phyloP scores from a whole-genome alignment of 2,797 vertebrate genomes.

The Poeciliopsis infans region DNA sequence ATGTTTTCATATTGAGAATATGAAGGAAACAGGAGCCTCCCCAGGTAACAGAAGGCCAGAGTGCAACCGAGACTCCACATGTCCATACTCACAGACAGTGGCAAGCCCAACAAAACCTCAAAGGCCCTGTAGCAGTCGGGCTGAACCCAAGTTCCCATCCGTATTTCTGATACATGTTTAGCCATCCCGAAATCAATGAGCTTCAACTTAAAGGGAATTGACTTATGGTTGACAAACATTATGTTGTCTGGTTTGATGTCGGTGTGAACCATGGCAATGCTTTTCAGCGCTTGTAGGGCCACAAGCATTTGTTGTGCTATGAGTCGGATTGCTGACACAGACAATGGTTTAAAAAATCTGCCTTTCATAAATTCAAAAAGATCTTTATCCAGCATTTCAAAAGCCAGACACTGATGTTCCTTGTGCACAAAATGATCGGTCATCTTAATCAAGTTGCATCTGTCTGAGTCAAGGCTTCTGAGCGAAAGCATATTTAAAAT shows the following conservation, averaged over 20 bases:
- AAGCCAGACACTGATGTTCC: background rate
- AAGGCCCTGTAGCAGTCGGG: background rate
- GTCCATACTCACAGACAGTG: background rate
- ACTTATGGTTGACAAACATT: background rate
- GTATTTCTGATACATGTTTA: background rate
- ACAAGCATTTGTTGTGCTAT: background rate
- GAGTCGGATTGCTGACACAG: background rate
- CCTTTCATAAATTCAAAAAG: background rate
- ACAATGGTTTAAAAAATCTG: background rate
- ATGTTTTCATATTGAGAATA: background rate
- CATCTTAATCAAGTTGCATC: background rate
- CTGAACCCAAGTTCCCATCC: background rate
- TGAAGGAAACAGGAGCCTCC: background rate
- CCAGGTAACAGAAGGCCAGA: background rate
- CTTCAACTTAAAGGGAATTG: background rate
- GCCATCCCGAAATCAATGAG: background rate
- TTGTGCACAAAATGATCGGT: background rate
- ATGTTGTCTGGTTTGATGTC: constrained; percentile 4
- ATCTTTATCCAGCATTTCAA: background rate
- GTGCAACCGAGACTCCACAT: background rate
- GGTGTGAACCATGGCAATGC: background rate
- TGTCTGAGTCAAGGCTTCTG: background rate
- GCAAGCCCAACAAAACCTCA: background rate
- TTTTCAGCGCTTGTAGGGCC: background rate
- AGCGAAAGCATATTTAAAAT: background rate